Evolutionary conservation across 2,797 vertebrate genomes (phyloP).

Genomic region (Microctenopoma stevenorrisi): DNA sequence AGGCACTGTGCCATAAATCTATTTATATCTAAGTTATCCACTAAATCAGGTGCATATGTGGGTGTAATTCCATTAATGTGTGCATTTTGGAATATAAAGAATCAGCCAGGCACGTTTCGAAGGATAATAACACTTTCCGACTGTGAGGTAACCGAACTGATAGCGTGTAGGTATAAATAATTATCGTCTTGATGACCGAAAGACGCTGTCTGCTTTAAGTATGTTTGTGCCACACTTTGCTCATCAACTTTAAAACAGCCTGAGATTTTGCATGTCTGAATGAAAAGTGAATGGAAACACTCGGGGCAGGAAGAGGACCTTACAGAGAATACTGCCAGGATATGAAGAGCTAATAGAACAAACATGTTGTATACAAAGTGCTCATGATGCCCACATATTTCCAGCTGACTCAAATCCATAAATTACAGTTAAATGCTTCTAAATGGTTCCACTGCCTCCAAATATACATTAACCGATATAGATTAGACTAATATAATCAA

Average conservation of each 20-base stretch:
- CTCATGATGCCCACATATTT: constrained; percentile 3
- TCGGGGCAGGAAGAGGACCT: background rate
- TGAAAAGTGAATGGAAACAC: constrained; percentile 1
- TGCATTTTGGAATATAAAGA: background rate
- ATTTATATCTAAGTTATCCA: too few relatives aligned
- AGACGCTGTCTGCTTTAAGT: constrained; percentile 25
- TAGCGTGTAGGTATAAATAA: constrained; percentile 45
- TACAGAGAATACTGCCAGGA: background rate
- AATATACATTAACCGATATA: background rate
- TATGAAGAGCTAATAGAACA: constrained; percentile 32
- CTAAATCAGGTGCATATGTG: background rate
- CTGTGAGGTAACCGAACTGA: constrained; percentile 32
- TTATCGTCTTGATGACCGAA: constrained; percentile 28
- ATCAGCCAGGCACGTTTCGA: constrained; percentile 6
- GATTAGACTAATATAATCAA: background rate
- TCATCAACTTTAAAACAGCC: constrained; percentile 21
- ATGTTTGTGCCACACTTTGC: constrained; percentile 2
- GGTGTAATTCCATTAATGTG: background rate
- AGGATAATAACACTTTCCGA: constrained; percentile 2
- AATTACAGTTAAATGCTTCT: constrained; percentile 2
- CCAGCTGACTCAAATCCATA: background rate
- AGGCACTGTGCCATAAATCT: background rate
- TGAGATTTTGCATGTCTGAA: constrained; percentile 42
- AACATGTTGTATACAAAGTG: constrained; percentile 1
- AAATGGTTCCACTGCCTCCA: background rate